These are phyloP conservation scores for Lepilemur ruficaudatus DNA, from an alignment of 2,797 vertebrate species.

Conservation along the genomic window DNA sequence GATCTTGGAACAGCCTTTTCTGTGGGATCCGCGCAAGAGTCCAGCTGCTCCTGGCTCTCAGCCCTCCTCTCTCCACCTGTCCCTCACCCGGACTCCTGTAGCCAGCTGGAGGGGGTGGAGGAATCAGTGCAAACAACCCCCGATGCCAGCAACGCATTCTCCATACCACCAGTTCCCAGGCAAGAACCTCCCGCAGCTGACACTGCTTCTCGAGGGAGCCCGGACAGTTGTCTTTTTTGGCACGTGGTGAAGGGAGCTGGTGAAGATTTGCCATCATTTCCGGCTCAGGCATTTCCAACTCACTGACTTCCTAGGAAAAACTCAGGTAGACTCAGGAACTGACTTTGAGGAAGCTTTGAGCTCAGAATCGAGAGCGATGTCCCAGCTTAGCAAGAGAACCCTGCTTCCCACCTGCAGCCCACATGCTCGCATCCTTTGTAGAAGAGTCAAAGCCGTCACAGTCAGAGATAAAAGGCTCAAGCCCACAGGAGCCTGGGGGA, in stretches of 20 bases:
- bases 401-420: neutral
- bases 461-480: neutral
- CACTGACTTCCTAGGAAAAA: neutral
- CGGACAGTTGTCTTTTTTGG: constrained; percentile 49
- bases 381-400: neutral
- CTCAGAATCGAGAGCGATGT: neutral
- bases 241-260: neutral
- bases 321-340: neutral
- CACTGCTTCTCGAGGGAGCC: neutral
- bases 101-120: constrained; percentile 15
- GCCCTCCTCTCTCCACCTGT: neutral
- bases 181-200: constrained; percentile 55
- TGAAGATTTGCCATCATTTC: neutral
- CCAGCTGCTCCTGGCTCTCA: constrained; percentile 50
- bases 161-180: constrained; percentile 4
- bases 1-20: neutral
- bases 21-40: neutral
- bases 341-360: neutral
- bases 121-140: neutral
- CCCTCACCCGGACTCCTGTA: neutral
- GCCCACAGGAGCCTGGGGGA: neutral
- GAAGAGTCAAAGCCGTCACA: neutral
- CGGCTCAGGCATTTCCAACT: neutral
- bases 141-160: neutral
- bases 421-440: neutral